Conservation (phyloP, 2,797 vertebrate genomes). For the Anniella stebbinsi region DNA sequence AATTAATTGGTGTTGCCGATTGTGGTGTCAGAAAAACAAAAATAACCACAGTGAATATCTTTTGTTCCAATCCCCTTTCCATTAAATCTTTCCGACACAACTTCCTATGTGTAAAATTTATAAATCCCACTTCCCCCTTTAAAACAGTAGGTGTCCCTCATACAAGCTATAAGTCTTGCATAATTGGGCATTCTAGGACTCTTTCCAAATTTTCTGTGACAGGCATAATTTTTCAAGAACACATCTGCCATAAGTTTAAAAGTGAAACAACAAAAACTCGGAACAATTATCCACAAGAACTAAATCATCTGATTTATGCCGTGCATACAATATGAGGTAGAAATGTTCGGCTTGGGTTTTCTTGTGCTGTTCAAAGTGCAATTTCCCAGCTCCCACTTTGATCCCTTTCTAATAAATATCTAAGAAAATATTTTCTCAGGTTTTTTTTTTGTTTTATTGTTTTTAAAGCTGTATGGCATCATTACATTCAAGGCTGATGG, state of each 20-base stretch:
- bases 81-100: slow-evolving; percentile 80
- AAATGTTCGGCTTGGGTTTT: background rate
- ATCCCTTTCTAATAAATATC: slow-evolving; percentile 40
- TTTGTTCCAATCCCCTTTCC: slow-evolving; percentile 71
- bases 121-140: slow-evolving; percentile 77
- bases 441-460: slow-evolving; percentile 15
- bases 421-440: background rate
- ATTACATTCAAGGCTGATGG: background rate
- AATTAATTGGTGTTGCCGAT: slow-evolving; percentile 79
- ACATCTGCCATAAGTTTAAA: slow-evolving; percentile 67
- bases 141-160: slow-evolving; percentile 79
- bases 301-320: slow-evolving; percentile 66
- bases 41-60: slow-evolving; percentile 64
- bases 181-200: slow-evolving; percentile 80
- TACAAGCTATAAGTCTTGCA: slow-evolving; percentile 77
- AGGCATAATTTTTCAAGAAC: slow-evolving; percentile 78
- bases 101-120: slow-evolving; percentile 79
- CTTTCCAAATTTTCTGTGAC: slow-evolving; percentile 77
- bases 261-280: slow-evolving; percentile 58
- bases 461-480: slow-evolving; percentile 15
- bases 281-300: slow-evolving; percentile 67
- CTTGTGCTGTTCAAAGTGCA: slow-evolving; percentile 4
- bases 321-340: slow-evolving; percentile 34
- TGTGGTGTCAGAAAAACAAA: slow-evolving; percentile 65
- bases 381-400: slow-evolving; percentile 34